Evolutionary conservation across 1,140 invertebrate genomes (phyloP).

Genomic region (Drosophila baimaii): DNA sequence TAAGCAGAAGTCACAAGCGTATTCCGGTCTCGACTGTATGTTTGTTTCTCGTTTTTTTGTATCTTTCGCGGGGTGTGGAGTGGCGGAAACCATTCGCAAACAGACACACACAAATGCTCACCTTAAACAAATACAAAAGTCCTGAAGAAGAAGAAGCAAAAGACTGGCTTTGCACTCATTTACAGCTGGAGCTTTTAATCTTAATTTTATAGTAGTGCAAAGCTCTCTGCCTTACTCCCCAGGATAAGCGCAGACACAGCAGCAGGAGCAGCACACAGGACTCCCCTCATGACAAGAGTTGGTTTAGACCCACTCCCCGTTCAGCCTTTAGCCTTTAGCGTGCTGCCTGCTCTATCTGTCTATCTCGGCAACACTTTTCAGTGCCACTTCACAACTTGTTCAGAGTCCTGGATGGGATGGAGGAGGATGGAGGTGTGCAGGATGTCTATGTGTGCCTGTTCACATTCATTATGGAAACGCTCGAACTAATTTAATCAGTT

Average conservation of each 20-base stretch:
- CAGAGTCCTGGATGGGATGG: slow-evolving; percentile 24
- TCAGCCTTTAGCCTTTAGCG: slow-evolving; percentile 1
- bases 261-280: too few relatives aligned
- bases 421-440: too few relatives aligned
- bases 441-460: slow-evolving; percentile 24
- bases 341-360: slow-evolving; percentile 27
- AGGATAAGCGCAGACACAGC: slow-evolving; percentile 30
- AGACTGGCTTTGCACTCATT: slow-evolving; percentile 47
- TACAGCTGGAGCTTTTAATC: slow-evolving; percentile 72
- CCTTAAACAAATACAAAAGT: slow-evolving; percentile 62
- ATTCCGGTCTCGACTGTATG: slow-evolving; percentile 14
- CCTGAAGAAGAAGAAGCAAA: slow-evolving; percentile 1
- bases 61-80: slow-evolving; percentile 6
- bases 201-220: slow-evolving; percentile 76
- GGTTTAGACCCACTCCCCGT: slow-evolving; percentile 1
- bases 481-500: slow-evolving; percentile 70
- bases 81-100: slow-evolving; percentile 54
- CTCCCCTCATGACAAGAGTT: slow-evolving; percentile 24
- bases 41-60: slow-evolving; percentile 15
- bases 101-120: slow-evolving; percentile 59
- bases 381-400: slow-evolving; percentile 46
- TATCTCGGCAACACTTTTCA: slow-evolving; percentile 61
- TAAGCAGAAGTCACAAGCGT: slow-evolving; percentile 16
- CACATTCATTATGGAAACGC: slow-evolving; percentile 30
- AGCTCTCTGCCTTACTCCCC: slow-evolving; percentile 31